phyloP scores from a whole-genome alignment of 2,113 vertebrate genomes.

The Aplodontia rufa region DNA sequence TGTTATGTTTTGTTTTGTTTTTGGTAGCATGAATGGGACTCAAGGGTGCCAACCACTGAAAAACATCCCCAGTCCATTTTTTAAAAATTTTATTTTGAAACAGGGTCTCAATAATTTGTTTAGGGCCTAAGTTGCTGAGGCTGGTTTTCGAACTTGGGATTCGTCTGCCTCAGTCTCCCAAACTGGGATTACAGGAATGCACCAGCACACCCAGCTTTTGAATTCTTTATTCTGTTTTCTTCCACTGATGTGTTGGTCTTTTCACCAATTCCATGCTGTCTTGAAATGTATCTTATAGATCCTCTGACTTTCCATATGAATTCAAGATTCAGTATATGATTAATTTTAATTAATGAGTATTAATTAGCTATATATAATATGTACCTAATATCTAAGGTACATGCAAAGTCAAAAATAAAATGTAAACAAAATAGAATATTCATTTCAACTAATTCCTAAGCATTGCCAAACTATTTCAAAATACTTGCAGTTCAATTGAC shows the following conservation, averaged over 20 bases:
- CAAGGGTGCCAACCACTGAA: no score
- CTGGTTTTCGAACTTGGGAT: no score
- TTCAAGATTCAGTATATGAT: neutral
- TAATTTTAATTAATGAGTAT: conserved; percentile 1
- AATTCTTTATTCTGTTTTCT: neutral
- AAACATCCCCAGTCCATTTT: no score
- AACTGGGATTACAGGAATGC: no score
- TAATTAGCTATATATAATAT: neutral
- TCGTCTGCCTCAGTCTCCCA: no score
- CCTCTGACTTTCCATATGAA: neutral
- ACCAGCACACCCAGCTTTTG: no score
- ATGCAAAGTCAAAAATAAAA: neutral
- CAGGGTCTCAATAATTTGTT: no score
- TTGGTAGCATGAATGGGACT: no score
- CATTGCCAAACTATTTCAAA: neutral
- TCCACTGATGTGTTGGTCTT: neutral
- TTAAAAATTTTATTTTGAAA: no score
- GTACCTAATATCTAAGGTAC: neutral
- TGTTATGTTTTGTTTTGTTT: no score
- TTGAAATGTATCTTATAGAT: neutral
- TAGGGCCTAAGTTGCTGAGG: no score
- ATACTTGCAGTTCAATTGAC: neutral
- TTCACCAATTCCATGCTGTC: neutral
- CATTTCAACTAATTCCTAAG: neutral
- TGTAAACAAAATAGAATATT: neutral